These are phyloP conservation scores for Syngnathus floridae DNA, from an alignment of 2,113 vertebrate species.

Conservation along the genomic window DNA sequence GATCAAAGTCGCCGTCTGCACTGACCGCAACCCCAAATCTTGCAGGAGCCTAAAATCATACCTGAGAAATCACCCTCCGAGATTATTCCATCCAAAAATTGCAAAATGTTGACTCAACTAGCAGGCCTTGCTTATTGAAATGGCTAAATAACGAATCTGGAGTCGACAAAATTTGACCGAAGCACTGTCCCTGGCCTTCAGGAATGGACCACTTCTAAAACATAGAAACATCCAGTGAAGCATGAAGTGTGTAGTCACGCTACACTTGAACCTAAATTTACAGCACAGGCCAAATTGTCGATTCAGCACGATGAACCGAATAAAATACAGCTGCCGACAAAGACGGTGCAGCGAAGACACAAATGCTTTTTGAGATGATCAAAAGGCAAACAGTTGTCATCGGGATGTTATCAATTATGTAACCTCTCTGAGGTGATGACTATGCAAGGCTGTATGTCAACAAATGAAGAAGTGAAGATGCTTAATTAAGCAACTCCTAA, in stretches of 20 bases:
- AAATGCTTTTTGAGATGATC: not conserved
- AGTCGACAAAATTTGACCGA: too few relatives aligned
- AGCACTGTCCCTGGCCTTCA: too few relatives aligned
- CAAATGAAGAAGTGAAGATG: constrained; percentile 34
- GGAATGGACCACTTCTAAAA: too few relatives aligned
- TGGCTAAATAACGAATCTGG: too few relatives aligned
- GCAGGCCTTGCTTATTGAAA: too few relatives aligned
- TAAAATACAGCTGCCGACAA: too few relatives aligned
- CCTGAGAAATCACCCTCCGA: constrained; percentile 8
- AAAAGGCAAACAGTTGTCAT: not conserved
- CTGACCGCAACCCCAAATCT: constrained; percentile 23
- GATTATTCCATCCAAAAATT: constrained; percentile 13
- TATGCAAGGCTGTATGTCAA: not conserved
- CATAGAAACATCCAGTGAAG: too few relatives aligned
- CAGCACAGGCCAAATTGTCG: too few relatives aligned
- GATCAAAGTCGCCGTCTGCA: constrained; percentile 36
- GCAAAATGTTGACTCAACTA: too few relatives aligned
- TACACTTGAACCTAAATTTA: too few relatives aligned
- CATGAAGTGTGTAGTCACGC: too few relatives aligned
- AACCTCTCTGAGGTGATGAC: not conserved
- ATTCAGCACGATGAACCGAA: too few relatives aligned
- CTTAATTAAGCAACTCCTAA: constrained; percentile 46
- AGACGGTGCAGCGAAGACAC: not conserved
- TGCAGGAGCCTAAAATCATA: constrained; percentile 2
- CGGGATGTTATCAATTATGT: not conserved